Conservation (phyloP, 2,113 vertebrate genomes). For the Cynocephalus volans region DNA sequence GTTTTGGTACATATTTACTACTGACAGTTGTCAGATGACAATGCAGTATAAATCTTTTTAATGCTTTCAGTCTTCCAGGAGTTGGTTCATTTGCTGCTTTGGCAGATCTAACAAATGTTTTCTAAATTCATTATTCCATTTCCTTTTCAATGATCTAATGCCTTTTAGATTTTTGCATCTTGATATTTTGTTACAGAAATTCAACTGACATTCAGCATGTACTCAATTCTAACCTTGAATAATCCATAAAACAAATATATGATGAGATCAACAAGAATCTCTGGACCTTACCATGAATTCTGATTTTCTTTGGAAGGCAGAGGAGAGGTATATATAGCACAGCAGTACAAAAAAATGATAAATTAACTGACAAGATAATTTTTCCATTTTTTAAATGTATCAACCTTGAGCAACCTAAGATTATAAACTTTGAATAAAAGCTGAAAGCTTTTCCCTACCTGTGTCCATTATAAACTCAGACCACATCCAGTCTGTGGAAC, state of each 20-base stretch:
- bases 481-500: background rate
- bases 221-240: conserved; percentile 19
- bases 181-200: conserved; percentile 31
- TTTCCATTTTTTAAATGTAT: background rate
- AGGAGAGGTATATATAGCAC: background rate
- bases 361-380: conserved; percentile 5
- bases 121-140: conserved; percentile 55
- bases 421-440: conserved; percentile 23
- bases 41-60: background rate
- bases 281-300: background rate
- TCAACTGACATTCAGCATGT: background rate
- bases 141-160: conserved; percentile 39
- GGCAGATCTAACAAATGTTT: conserved; percentile 56
- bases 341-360: background rate
- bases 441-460: background rate
- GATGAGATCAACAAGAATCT: background rate
- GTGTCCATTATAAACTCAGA: background rate
- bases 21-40: background rate
- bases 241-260: conserved; percentile 15
- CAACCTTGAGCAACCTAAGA: background rate
- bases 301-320: background rate
- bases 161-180: conserved; percentile 28
- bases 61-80: background rate
- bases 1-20: background rate
- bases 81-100: conserved; percentile 5